phyloP scores from a whole-genome alignment of 2,888 invertebrate species.

The Troides aeacus region DNA sequence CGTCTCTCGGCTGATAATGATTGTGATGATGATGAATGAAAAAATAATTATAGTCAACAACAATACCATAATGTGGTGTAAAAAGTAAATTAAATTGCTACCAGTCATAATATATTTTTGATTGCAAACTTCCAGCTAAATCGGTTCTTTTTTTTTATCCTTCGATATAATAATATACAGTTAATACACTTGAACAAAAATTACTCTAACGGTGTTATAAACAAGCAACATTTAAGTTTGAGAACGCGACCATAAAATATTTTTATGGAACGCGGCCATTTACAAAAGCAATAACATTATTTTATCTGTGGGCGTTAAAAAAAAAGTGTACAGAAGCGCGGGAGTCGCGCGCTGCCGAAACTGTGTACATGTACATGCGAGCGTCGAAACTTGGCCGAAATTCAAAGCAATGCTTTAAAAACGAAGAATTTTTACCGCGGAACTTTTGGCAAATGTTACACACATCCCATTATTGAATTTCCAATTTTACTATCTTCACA shows the following conservation, averaged over 20 bases:
- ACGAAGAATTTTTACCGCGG: slow-evolving; percentile 25
- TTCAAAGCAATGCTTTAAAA: slow-evolving; percentile 27
- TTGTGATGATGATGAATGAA: no score
- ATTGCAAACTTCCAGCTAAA: background rate
- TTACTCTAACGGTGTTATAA: slow-evolving; percentile 4
- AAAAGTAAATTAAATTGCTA: background rate
- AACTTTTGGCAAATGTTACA: slow-evolving; percentile 19
- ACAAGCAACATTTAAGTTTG: background rate
- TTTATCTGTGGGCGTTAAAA: slow-evolving; percentile 13
- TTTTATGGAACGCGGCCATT: slow-evolving; percentile 22
- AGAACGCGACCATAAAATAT: slow-evolving; percentile 11
- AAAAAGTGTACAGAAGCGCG: slow-evolving; percentile 10
- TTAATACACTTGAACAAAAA: background rate
- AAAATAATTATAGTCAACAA: no score
- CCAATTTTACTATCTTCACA: slow-evolving; percentile 12
- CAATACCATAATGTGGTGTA: no score
- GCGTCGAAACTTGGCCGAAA: slow-evolving; percentile 26
- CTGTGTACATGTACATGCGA: background rate
- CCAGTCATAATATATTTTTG: background rate
- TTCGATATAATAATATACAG: background rate
- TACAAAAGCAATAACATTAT: slow-evolving; percentile 20
- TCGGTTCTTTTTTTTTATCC: background rate
- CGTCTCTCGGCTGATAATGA: no score
- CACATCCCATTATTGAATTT: slow-evolving; percentile 24
- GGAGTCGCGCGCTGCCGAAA: slow-evolving; percentile 8